Base-by-base conservation (phyloP, 2,113 vertebrate genomes). In the Syrrhaptes paradoxus region DNA sequence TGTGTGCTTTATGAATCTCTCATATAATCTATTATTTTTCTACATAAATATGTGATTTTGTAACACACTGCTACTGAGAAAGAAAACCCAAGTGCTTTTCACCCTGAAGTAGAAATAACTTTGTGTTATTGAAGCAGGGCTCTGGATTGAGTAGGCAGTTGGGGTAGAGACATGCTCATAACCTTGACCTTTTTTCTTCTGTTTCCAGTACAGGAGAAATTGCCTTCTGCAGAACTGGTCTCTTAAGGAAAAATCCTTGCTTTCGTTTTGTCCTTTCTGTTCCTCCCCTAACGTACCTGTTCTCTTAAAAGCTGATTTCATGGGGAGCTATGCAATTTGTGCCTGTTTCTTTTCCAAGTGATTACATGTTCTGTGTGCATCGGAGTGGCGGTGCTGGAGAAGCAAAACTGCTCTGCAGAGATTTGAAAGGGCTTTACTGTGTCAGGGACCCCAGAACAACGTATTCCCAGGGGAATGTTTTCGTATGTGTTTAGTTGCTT, bases 141-240 rank as follows among this genome's bases (percentile, higher is more conserved):
- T 67, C 48, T 78, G 48, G 41, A 22, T 63, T 48, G 46, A 63
- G 55, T 51, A 82, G 86, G 49, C 75, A 65, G 55, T 36, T 66
- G 63, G 43, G 52, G 20, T 26, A 25, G 52, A 51, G 63, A 43
- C 17, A 4, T 41, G 7, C 43, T 78, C 5, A 7, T 92, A 80
- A 95, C 88, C n/a, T 73, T 90, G 68, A 74, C 29, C 74, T 67
- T 83, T 95, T 84, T 75, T 74, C 49, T 71, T 96, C 62, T 90
- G 36, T 93, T 88, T 94, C 51, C 66, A 91, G 83, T 90, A 31
- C 36, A 18, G 83, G 87, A 86, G 61, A 74, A 86, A 63, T 16
- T 94, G 81, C 81, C 41, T 82, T 74, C 70, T 80, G 72, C 85
- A 90, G 59, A 90, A 7, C 75, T 63, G 61, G 28, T 84, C 78